Evolutionary conservation across 2,888 invertebrate genomes (phyloP).

Genomic region (Vesta saturnalis): DNA sequence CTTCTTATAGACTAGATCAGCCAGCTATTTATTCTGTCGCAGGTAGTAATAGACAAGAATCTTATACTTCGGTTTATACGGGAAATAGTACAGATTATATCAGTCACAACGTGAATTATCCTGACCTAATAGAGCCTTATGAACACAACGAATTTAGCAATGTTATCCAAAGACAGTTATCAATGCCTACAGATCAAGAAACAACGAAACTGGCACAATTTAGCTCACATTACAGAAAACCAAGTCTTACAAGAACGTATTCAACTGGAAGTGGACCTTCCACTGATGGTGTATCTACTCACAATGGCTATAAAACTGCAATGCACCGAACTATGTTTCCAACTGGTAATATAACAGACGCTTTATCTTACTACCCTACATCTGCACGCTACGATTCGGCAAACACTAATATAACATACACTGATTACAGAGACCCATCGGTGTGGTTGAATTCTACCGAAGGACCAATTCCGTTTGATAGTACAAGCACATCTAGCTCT

Average conservation of each 20-base stretch:
- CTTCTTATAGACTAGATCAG: slow-evolving; percentile 64
- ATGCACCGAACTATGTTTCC: slow-evolving; percentile 76
- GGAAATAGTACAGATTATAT: slow-evolving; percentile 71
- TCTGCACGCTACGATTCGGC: slow-evolving; percentile 69
- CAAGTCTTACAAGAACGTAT: slow-evolving; percentile 66
- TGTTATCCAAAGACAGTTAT: slow-evolving; percentile 64
- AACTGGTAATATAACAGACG: slow-evolving; percentile 79
- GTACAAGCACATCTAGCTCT: slow-evolving; percentile 69
- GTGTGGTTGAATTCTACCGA: slow-evolving; percentile 61
- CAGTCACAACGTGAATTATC: slow-evolving; percentile 72
- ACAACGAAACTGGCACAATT: slow-evolving; percentile 64
- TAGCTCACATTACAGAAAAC: slow-evolving; percentile 53
- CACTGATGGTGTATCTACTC: slow-evolving; percentile 67
- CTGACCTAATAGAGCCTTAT: slow-evolving; percentile 73
- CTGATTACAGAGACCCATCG: slow-evolving; percentile 68
- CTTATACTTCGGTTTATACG: slow-evolving; percentile 79
- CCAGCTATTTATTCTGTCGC: slow-evolving; percentile 81
- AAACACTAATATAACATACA: slow-evolving; percentile 65
- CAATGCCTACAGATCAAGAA: slow-evolving; percentile 68
- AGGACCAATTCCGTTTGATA: slow-evolving; percentile 64
- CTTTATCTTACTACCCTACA: slow-evolving; percentile 83
- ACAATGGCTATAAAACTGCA: slow-evolving; percentile 72
- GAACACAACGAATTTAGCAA: slow-evolving; percentile 63
- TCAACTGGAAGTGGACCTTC: slow-evolving; percentile 63
- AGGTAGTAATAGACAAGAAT: slow-evolving; percentile 74